Evolutionary conservation across 2,888 invertebrate genomes (phyloP).

Genomic region (Anagyrus pseudococci): DNA sequence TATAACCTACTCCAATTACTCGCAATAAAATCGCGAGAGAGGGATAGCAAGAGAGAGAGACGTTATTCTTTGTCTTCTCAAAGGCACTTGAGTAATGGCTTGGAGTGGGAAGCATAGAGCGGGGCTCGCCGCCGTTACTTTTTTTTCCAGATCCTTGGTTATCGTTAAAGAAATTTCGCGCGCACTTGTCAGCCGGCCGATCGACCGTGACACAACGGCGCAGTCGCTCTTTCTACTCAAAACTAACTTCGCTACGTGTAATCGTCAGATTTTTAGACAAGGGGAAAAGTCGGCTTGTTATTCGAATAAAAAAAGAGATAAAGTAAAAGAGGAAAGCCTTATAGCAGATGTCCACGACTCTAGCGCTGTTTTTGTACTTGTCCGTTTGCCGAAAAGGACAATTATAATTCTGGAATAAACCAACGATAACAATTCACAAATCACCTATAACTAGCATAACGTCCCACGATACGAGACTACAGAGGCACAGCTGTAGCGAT

Average conservation of each 20-base stretch:
- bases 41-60: background rate
- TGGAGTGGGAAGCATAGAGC: slow-evolving; percentile 5
- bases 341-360: too few relatives aligned
- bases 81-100: slow-evolving; percentile 35
- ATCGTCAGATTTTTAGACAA: background rate
- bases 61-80: slow-evolving; percentile 27
- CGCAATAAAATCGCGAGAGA: slow-evolving; percentile 3
- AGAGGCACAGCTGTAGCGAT: too few relatives aligned
- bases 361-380: too few relatives aligned
- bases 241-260: slow-evolving; percentile 7
- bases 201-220: slow-evolving; percentile 56
- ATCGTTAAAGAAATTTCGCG: slow-evolving; percentile 61
- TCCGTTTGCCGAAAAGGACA: too few relatives aligned
- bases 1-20: slow-evolving; percentile 29
- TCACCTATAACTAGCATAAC: too few relatives aligned
- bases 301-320: too few relatives aligned
- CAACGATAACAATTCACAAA: too few relatives aligned
- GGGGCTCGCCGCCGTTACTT: slow-evolving; percentile 5
- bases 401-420: too few relatives aligned
- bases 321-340: too few relatives aligned
- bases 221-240: slow-evolving; percentile 6
- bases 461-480: too few relatives aligned
- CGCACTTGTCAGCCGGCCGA: slow-evolving; percentile 57
- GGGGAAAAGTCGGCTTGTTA: background rate
- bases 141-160: slow-evolving; percentile 37